Conservation (phyloP, 2,797 vertebrate species). For the Delichon dasypus region DNA sequence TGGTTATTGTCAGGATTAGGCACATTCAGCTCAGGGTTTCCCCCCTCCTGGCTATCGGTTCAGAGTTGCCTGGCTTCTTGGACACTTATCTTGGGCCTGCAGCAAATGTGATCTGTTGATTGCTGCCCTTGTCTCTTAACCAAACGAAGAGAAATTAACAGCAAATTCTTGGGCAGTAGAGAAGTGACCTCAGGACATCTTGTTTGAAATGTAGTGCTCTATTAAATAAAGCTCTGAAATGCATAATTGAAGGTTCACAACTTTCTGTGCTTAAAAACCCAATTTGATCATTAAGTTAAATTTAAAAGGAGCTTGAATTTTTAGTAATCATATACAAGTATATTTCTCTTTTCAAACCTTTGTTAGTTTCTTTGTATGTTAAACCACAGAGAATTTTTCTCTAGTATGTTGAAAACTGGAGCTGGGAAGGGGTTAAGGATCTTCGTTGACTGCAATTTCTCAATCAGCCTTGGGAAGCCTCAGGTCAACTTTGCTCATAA, state of each 20-base stretch:
- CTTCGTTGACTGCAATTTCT: slow-evolving; percentile 74
- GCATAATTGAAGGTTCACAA: not conserved
- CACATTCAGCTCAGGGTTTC: not conserved
- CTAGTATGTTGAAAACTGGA: slow-evolving; percentile 23
- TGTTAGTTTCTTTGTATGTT: slow-evolving; percentile 24
- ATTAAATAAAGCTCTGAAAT: not conserved
- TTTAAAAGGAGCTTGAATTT: not conserved
- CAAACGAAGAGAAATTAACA: not conserved
- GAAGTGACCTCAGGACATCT: not conserved
- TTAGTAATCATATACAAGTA: not conserved
- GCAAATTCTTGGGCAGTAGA: not conserved
- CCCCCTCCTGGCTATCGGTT: fast-evolving
- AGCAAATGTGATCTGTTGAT: not conserved
- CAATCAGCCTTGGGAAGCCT: slow-evolving; percentile 79
- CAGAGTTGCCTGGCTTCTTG: not conserved
- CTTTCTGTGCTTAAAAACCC: not conserved
- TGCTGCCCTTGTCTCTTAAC: not conserved
- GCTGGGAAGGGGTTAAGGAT: slow-evolving; percentile 74
- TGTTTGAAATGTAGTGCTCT: not conserved
- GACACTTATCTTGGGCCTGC: not conserved
- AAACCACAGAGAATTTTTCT: not conserved
- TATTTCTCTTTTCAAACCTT: not conserved
- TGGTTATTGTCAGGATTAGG: not conserved
- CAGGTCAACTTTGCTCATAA: slow-evolving; percentile 84
- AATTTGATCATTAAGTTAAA: not conserved